These are phyloP conservation scores for Coregonus clupeaformis DNA, from an alignment of 2,113 vertebrate species.

Conservation along the genomic window DNA sequence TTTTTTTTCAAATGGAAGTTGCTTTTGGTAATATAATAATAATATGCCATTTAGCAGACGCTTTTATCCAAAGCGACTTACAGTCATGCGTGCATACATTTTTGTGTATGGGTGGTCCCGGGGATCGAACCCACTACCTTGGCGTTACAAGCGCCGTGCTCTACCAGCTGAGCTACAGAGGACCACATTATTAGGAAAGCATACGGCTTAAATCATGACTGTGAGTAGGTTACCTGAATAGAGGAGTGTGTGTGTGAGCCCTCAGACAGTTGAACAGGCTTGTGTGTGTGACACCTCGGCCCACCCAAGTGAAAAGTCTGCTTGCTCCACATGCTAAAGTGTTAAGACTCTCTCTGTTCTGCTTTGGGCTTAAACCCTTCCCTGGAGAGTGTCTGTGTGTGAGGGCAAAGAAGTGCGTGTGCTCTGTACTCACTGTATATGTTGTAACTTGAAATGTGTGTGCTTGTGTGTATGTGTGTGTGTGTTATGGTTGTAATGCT, in stretches of 20 bases:
- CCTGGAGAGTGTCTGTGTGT: constrained; percentile 6
- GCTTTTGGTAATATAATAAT: too few species aligned
- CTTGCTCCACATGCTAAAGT: constrained; percentile 8
- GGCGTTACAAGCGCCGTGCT: too few species aligned
- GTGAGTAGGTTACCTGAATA: neutral
- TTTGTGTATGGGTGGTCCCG: too few species aligned
- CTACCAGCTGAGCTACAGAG: too few species aligned
- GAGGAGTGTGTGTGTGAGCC: neutral
- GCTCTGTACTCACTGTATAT: neutral
- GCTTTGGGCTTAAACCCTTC: neutral
- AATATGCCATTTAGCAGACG: too few species aligned
- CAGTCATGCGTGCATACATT: too few species aligned
- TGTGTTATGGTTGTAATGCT: neutral
- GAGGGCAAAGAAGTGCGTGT: constrained; percentile 5
- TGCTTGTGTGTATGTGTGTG: neutral
- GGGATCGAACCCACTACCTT: too few species aligned
- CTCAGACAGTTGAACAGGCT: neutral
- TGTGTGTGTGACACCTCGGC: constrained; percentile 12
- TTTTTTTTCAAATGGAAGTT: too few species aligned
- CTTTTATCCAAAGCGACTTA: too few species aligned
- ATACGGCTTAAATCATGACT: neutral
- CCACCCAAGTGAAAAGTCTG: neutral
- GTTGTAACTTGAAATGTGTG: too few species aligned
- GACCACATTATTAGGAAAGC: too few species aligned
- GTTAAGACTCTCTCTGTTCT: neutral